Conservation (phyloP, 2,888 invertebrate genomes). For the Torymus aiolomorphi region DNA sequence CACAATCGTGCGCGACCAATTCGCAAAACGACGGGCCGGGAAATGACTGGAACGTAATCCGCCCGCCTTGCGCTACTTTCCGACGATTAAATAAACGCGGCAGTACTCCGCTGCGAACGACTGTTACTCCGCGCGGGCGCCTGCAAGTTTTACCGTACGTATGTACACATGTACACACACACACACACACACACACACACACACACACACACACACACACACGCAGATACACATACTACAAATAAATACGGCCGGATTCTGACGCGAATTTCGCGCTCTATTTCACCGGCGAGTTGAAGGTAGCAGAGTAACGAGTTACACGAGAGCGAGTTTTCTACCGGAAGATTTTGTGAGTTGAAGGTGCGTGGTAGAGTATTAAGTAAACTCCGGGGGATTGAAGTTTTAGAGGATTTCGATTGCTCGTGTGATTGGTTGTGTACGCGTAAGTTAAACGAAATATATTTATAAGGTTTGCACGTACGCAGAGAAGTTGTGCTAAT, state of each 20-base stretch:
- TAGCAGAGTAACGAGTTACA: no score
- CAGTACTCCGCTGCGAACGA: background rate
- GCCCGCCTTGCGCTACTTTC: conserved; percentile 10
- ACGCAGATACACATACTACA: background rate
- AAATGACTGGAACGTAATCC: conserved; percentile 48
- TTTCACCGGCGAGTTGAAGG: background rate
- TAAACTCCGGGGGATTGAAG: no score
- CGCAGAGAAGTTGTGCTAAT: background rate
- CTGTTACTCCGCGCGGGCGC: background rate
- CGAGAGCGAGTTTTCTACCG: no score
- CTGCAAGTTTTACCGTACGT: background rate
- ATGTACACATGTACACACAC: no score
- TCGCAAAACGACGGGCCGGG: conserved; percentile 10
- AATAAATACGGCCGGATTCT: conserved; percentile 29
- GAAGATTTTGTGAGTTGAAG: no score
- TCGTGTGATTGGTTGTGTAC: no score
- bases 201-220: background rate
- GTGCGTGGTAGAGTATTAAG: no score
- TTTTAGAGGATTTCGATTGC: no score
- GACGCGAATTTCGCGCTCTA: conserved; percentile 22
- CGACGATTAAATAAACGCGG: conserved; percentile 34
- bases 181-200: no score
- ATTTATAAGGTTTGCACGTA: no score
- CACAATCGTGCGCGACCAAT: conserved; percentile 3
- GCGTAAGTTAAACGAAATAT: no score